Evolutionary conservation across 2,888 invertebrate genomes (phyloP).

Genomic region (Papilio protenor): DNA sequence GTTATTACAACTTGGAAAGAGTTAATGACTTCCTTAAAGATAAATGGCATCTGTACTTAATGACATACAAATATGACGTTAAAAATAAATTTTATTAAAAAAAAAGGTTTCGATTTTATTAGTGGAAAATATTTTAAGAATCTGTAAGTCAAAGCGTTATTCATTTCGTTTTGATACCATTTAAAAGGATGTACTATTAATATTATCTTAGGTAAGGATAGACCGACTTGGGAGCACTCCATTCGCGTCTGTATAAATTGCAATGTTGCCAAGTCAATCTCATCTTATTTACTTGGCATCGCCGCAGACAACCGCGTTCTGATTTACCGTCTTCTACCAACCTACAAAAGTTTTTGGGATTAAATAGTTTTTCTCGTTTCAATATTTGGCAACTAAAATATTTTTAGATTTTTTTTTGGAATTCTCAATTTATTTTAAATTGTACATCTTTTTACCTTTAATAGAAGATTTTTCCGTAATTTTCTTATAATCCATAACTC

Average conservation of each 20-base stretch:
- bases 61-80: not conserved
- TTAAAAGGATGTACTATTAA: conserved; percentile 6
- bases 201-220: conserved; percentile 39
- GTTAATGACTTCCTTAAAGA: not conserved
- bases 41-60: not conserved
- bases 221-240: conserved; percentile 44
- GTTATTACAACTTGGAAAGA: not conserved
- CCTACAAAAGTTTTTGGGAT: conserved; percentile 80
- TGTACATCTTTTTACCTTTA: not conserved
- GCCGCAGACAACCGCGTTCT: conserved; percentile 68
- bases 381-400: conserved; percentile 66
- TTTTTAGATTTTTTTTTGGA: conserved; percentile 49
- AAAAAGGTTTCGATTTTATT: not conserved
- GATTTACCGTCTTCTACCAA: conserved; percentile 76
- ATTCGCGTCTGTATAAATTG: conserved; percentile 56
- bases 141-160: not conserved
- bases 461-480: not conserved
- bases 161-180: conserved; percentile 14
- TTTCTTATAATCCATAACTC: too few relatives aligned
- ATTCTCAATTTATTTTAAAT: not conserved
- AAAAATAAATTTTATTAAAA: not conserved
- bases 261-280: conserved; percentile 80
- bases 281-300: conserved; percentile 83
- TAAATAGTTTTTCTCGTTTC: conserved; percentile 79
- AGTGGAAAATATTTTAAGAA: not conserved